A percentile compares a stretch with the other conserved stretches of the same genome.
These are phyloP conservation scores for Linhomoeus sp. DNA, from an alignment of 2,888 invertebrate genomes.

Conservation along the genomic window DNA sequence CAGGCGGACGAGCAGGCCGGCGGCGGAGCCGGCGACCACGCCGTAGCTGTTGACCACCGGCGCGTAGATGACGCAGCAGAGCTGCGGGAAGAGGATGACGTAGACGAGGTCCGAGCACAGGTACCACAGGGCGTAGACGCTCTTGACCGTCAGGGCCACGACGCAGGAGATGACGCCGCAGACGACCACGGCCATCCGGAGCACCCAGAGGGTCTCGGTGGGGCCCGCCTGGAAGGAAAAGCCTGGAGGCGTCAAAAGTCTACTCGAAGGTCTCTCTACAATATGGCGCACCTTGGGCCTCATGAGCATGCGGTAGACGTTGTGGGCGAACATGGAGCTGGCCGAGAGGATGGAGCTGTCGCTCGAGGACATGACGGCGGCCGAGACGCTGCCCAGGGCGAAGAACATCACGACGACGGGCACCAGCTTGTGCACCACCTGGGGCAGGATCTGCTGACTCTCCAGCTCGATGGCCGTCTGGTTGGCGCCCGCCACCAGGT, in stretches of 20 bases:
- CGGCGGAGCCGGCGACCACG: constrained; percentile 50
- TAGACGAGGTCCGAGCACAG: constrained; percentile 97
- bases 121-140: constrained; percentile 84
- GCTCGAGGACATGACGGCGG: constrained; percentile 93
- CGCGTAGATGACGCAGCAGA: constrained; percentile 91
- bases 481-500: no score
- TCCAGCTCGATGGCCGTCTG: background rate
- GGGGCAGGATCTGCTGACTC: constrained; percentile 11
- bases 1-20: no score
- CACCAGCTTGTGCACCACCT: constrained; percentile 67
- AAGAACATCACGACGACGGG: constrained; percentile 85
- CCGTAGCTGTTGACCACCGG: constrained; percentile 92
- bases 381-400: constrained; percentile 70
- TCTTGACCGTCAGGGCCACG: constrained; percentile 90
- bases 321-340: constrained; percentile 89
- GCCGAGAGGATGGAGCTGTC: constrained; percentile 89
- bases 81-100: constrained; percentile 91
- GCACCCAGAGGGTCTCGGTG: constrained; percentile 69
- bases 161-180: constrained; percentile 75
- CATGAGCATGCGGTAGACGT: constrained; percentile 85
- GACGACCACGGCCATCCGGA: constrained; percentile 71
- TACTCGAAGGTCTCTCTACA: no score
- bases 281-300: no score
- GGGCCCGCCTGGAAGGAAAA: constrained; percentile 73
- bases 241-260: no score